A percentile compares a stretch with the other conserved stretches of the same genome.
These are phyloP conservation scores for Zosterops japonicus DNA, from an alignment of 2,113 vertebrate genomes.

Conservation along the genomic window DNA sequence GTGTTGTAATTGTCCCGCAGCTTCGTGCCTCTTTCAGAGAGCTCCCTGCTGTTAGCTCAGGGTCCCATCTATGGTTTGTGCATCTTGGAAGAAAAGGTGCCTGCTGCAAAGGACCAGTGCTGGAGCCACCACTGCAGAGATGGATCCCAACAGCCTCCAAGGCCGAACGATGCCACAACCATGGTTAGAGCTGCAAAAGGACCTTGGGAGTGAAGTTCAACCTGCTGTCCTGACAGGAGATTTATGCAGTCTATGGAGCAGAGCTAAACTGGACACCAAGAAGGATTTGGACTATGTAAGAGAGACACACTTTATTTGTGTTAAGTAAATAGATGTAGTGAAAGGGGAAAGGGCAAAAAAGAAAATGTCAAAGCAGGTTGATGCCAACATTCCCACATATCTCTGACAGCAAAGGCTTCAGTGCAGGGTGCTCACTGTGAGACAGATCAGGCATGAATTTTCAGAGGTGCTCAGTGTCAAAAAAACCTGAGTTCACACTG, in stretches of 20 bases:
- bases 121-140: neutral
- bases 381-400: accelerated
- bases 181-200: neutral
- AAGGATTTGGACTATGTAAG: neutral
- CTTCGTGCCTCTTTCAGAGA: neutral
- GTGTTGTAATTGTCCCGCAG: neutral
- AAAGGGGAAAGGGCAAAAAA: neutral
- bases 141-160: neutral
- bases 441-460: neutral
- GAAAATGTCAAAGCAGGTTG: neutral
- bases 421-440: accelerated
- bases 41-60: neutral
- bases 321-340: neutral
- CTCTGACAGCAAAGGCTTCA: neutral
- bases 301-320: neutral
- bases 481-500: accelerated
- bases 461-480: neutral
- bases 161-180: neutral
- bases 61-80: neutral
- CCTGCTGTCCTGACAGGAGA: neutral
- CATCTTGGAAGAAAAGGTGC: neutral
- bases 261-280: neutral
- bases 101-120: neutral
- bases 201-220: neutral
- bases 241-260: neutral